A percentile compares a stretch with the other conserved stretches of the same genome.
phyloP scores from a whole-genome alignment of 2,888 invertebrate genomes.

The Caenorhabditis becei region DNA sequence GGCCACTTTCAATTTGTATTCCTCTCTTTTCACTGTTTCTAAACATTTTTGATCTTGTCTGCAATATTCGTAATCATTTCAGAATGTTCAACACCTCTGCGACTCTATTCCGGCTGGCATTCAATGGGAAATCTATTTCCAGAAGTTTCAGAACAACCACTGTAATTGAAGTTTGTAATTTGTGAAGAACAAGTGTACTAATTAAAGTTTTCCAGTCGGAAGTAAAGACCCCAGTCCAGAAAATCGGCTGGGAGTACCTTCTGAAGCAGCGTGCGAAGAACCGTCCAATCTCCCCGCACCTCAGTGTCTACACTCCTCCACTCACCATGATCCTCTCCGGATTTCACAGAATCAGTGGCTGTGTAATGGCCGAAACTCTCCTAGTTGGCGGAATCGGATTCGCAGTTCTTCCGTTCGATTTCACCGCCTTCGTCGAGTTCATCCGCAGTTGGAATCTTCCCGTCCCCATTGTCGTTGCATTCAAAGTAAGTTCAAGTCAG shows the following conservation, averaged over 20 bases:
- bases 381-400: constrained; percentile 79
- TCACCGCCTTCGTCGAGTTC: constrained; percentile 78
- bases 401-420: constrained; percentile 79
- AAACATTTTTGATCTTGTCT: no score
- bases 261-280: constrained; percentile 75
- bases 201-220: constrained; percentile 62
- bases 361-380: constrained; percentile 80
- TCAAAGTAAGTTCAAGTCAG: constrained; percentile 72
- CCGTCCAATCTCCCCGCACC: constrained; percentile 81
- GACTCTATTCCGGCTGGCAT: no score
- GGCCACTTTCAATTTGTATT: no score
- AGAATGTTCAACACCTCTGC: no score
- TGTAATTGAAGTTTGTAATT: neutral
- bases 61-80: no score
- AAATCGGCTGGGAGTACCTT: constrained; percentile 80
- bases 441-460: constrained; percentile 77
- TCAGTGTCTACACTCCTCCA: no score
- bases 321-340: constrained; percentile 80
- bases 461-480: constrained; percentile 71
- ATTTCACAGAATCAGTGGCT: constrained; percentile 78
- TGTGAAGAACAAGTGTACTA: no score
- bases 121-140: no score
- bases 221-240: constrained; percentile 75
- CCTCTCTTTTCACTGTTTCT: no score
- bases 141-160: no score